phyloP scores from a whole-genome alignment of 2,888 invertebrate species.

The Hirtodrosophila confusa region DNA sequence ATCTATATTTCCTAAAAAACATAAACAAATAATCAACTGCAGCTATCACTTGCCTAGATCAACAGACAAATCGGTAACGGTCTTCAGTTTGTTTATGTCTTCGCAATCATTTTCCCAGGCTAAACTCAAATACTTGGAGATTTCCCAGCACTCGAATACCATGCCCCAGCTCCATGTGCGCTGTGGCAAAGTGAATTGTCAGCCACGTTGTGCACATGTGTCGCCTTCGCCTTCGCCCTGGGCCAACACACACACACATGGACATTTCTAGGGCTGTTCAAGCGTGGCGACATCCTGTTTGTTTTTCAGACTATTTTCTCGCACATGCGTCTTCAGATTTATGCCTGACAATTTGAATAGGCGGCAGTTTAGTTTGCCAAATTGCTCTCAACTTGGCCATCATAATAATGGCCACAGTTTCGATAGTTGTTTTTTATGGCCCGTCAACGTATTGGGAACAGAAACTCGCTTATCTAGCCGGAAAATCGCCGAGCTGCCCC shows the following conservation, averaged over 20 bases:
- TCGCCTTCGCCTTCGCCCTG: slow-evolving; percentile 26
- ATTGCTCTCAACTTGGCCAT: slow-evolving; percentile 64
- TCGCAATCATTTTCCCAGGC: slow-evolving; percentile 51
- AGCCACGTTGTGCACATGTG: slow-evolving; percentile 74
- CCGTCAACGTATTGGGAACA: slow-evolving; percentile 1
- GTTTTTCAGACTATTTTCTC: slow-evolving; percentile 53
- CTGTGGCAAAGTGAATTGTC: slow-evolving; percentile 39
- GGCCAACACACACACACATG: slow-evolving; percentile 7
- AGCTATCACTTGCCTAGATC: slow-evolving; percentile 26
- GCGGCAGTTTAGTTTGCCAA: slow-evolving; percentile 51
- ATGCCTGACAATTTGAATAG: slow-evolving; percentile 42
- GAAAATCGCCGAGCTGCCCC: slow-evolving; percentile 12
- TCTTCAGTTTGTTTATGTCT: slow-evolving; percentile 37
- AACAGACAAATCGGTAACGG: slow-evolving; percentile 20
- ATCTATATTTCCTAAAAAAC: not conserved
- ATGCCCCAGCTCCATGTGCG: slow-evolving; percentile 13
- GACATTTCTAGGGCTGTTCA: slow-evolving; percentile 42
- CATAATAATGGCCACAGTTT: slow-evolving; percentile 35
- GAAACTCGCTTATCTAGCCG: slow-evolving; percentile 54
- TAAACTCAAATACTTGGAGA: slow-evolving; percentile 23
- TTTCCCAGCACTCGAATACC: slow-evolving; percentile 21
- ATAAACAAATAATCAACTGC: slow-evolving; percentile 6
- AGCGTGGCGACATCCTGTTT: slow-evolving; percentile 77
- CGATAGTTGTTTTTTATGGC: slow-evolving; percentile 48
- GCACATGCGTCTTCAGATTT: slow-evolving; percentile 39